phyloP scores from a whole-genome alignment of 1,140 invertebrate genomes.

The Drosophila grimshawi region DNA sequence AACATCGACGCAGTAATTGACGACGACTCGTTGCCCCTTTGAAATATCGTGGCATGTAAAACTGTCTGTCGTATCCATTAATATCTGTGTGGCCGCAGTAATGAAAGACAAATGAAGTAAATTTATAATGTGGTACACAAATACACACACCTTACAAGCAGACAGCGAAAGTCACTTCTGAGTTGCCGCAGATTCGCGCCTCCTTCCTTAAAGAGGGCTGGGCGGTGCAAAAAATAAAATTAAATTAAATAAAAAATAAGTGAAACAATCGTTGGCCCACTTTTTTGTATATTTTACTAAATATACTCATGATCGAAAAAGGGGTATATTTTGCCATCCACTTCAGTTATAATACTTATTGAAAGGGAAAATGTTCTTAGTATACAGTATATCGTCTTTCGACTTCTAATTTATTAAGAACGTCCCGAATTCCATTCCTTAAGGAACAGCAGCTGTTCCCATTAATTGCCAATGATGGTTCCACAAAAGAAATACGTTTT shows the following conservation, averaged over 20 bases:
- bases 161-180: constrained; percentile 21
- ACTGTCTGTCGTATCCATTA: constrained; percentile 32
- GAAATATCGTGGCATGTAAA: constrained; percentile 33
- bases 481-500: constrained; percentile 86
- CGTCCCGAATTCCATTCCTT: no score
- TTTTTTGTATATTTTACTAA: constrained; percentile 26
- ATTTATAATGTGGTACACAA: constrained; percentile 49
- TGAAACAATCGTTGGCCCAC: constrained; percentile 20
- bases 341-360: constrained; percentile 6
- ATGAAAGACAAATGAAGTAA: constrained; percentile 33
- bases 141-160: constrained; percentile 25
- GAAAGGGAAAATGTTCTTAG: no score
- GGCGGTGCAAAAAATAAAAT: constrained; percentile 5
- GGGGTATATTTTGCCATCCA: constrained; percentile 36
- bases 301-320: neutral
- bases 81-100: constrained; percentile 8
- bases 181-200: neutral
- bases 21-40: constrained; percentile 9
- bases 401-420: no score
- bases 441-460: constrained; percentile 86
- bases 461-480: constrained; percentile 85
- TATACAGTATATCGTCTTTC: no score
- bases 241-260: neutral
- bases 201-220: neutral
- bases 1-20: constrained; percentile 42